Evolutionary conservation across 2,888 invertebrate genomes (phyloP).

Genomic region (Melanchra persicariae): DNA sequence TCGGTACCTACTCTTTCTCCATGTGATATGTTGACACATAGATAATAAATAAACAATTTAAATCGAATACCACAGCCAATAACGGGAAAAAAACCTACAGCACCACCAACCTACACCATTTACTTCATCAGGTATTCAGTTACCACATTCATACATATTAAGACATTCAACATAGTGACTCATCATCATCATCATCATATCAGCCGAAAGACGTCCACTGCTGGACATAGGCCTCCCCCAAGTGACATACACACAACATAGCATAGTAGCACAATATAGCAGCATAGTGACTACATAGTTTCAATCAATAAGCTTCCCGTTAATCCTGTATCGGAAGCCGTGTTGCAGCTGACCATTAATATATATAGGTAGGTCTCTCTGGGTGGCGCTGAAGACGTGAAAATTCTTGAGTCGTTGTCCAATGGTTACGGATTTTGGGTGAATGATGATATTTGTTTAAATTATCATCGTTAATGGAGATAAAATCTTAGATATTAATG

Average conservation of each 20-base stretch:
- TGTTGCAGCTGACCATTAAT: slow-evolving; percentile 38
- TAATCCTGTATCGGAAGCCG: slow-evolving; percentile 34
- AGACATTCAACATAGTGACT: slow-evolving; percentile 34
- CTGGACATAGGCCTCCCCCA: too few species aligned
- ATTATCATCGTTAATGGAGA: not conserved
- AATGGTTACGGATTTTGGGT: slow-evolving; percentile 17
- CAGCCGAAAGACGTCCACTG: too few species aligned
- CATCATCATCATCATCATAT: too few species aligned
- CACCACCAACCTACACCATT: not conserved
- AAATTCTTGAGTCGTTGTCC: slow-evolving; percentile 43
- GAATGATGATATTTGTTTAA: slow-evolving; percentile 1
- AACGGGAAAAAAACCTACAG: not conserved
- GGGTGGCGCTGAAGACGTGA: slow-evolving; percentile 48
- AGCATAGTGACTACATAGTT: slow-evolving; percentile 25
- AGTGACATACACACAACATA: too few species aligned
- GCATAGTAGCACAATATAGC: too few species aligned
- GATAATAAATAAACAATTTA: too few species aligned
- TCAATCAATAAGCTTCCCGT: slow-evolving; percentile 45
- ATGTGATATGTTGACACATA: too few species aligned
- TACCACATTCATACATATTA: not conserved
- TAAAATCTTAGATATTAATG: not conserved
- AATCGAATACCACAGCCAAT: not conserved
- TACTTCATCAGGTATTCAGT: slow-evolving; percentile 16
- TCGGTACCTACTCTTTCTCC: too few species aligned
- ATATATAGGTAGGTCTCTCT: slow-evolving; percentile 25